Evolutionary conservation across 2,797 vertebrate genomes (phyloP), one percentile per base, ranked within the genome.

Genomic region (Ptychadena robeensis): DNA sequence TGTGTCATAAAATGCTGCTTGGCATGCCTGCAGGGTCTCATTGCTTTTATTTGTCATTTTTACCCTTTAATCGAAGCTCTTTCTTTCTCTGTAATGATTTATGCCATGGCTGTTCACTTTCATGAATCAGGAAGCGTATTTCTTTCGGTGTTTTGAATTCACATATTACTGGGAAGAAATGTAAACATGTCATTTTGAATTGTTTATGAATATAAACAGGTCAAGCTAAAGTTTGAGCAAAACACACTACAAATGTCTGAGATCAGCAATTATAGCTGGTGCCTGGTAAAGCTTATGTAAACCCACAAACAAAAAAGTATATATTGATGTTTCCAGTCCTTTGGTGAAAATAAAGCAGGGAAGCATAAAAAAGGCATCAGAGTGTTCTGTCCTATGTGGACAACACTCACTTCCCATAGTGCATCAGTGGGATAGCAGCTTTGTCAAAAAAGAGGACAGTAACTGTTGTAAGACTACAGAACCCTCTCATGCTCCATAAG

Each of bases 11-110:
- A 66, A 37, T 66, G 67, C 32, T 48, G 40, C 25, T 63, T 75
- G 80, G 72, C 72, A 9, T 35, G 30, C 59, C 25, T 63, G 11
- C 28, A 30, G 32, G 35, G 9, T 69, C 27, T 70, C 48, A 68
- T 37, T 63, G 66, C 57, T 71, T 77, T 40, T 64, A 31, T 70
- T 70, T 77, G 57, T 61, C 53, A 77, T 68, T 74, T 61, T 67
- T 71, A 28, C 72, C 63, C 61, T 77, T 77, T 44, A 57, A 70
- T 79, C 66, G 15, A 69, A 69, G 77, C 34, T 28, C 8, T 69
- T 2, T 34, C 32, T 37, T 30, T 77, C 30, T 65, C 27, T 65
- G 37, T 38, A 44, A 64, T 61, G 61, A 38, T n/a, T 76, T 66
- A 31, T 77, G 63, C 34, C 18, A 22, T 44, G 15, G 37, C 73